Base-by-base conservation (phyloP, 2,797 vertebrate genomes). In the Capromys pilorides region DNA sequence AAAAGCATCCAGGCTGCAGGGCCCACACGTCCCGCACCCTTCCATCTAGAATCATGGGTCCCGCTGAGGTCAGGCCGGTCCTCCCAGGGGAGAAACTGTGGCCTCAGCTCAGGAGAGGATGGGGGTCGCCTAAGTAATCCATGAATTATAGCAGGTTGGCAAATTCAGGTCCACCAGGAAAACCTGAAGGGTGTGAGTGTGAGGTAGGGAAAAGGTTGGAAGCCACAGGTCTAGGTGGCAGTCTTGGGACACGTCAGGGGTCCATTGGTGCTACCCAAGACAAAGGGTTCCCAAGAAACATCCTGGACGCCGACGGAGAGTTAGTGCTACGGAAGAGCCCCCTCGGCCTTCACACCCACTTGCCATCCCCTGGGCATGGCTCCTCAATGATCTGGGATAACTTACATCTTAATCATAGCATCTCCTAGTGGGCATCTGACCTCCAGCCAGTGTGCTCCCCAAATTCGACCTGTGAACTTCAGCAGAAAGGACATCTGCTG, bases 401-500 rank as follows among this genome's bases (percentile, higher is more conserved):
- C 95, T 95, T 96, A 95, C 89, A 94, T 87, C 96, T 93, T 90
- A 96, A 77, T 93, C 92, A 95, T 88, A 96, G 96, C 93, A 97
- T 31, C 94, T 96, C 95, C 95, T 95, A 97, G 95, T 93, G 95
- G 95, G 91, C 91, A 82, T 93, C 95, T 96, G 96, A 95, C 94
- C 93, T 96, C 90, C 91, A 88, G 96, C 67, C 90, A 95, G 90
- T 94, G 93, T 93, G 96, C 86, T 96, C 94, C 97, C 95, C 88
- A 96, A 93, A 95, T 92, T 81, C 80, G 51, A 96, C 93, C 95
- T 93, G 95, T 94, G 83, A 88, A 96, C 96, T 96, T 94, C 90
- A 96, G 96, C 91, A 97, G 93, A 97, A 94, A 95, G 89, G 94
- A 90, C 87, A 92, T 95, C 96, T 97, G 95, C 97, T 97, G 87